A percentile compares a stretch with the other conserved stretches of the same genome.
These are phyloP conservation scores for Agrochola lota DNA, from an alignment of 2,888 invertebrate species.

Conservation along the genomic window DNA sequence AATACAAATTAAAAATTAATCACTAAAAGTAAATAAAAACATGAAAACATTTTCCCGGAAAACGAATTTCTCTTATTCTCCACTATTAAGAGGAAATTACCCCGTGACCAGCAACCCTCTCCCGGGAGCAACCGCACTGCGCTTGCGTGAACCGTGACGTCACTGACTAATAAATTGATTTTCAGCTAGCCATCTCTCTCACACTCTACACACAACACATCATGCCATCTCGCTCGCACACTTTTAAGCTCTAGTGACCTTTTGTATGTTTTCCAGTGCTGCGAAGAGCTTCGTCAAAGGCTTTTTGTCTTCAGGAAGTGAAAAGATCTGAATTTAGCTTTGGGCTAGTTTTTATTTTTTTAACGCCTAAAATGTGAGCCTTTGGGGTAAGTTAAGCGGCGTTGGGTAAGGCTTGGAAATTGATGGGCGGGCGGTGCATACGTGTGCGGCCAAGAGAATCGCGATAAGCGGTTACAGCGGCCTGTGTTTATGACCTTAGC, in stretches of 20 bases:
- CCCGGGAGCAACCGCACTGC: constrained; percentile 82
- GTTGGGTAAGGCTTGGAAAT: constrained; percentile 54
- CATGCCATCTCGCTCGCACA: constrained; percentile 76
- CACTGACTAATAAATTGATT: constrained; percentile 91
- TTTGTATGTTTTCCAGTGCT: constrained; percentile 87
- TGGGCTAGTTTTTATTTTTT: constrained; percentile 74
- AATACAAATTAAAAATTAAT: not conserved
- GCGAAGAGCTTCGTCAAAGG: constrained; percentile 83
- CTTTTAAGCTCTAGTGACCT: constrained; percentile 86
- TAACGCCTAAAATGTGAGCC: constrained; percentile 45
- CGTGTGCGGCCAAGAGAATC: constrained; percentile 41
- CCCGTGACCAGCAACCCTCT: constrained; percentile 78
- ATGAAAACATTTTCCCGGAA: not conserved
- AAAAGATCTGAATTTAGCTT: constrained; percentile 82
- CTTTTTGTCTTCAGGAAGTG: constrained; percentile 84
- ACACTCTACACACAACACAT: constrained; percentile 61
- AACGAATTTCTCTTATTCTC: constrained; percentile 17
- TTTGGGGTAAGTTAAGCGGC: constrained; percentile 40
- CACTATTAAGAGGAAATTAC: constrained; percentile 60
- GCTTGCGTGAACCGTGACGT: constrained; percentile 89
- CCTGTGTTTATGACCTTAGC: constrained; percentile 27
- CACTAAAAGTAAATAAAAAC: not conserved
- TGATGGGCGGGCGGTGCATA: constrained; percentile 46
- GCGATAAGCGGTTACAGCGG: constrained; percentile 29
- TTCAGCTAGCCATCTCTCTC: constrained; percentile 84